These are phyloP conservation scores for Poeciliopsis turrubarensis DNA, from an alignment of 2,113 vertebrate genomes.

Conservation along the genomic window DNA sequence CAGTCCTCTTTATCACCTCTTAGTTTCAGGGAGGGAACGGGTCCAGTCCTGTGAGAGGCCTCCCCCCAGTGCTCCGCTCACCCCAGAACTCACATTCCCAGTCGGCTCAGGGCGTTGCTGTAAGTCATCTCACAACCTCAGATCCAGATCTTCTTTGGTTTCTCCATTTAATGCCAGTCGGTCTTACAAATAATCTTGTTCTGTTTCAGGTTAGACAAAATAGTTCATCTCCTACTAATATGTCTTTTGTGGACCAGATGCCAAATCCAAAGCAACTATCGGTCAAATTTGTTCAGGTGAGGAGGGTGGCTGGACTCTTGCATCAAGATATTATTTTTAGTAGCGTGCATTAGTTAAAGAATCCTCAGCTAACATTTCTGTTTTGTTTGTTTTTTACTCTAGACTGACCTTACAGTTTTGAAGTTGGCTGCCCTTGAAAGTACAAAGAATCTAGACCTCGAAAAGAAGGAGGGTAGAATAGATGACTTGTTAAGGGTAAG, in stretches of 20 bases:
- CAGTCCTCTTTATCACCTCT: slow-evolving; percentile 26
- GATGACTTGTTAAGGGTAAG: slow-evolving; percentile 99
- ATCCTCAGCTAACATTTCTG: not conserved
- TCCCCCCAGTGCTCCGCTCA: slow-evolving; percentile 92
- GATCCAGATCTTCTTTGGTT: not conserved
- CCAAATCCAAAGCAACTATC: slow-evolving; percentile 93
- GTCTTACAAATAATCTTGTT: slow-evolving; percentile 47
- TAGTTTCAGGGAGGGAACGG: slow-evolving; percentile 98
- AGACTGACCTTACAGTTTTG: slow-evolving; percentile 98
- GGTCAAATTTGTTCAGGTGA: slow-evolving; percentile 95
- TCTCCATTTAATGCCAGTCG: not conserved
- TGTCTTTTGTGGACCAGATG: slow-evolving; percentile 96
- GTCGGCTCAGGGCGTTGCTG: slow-evolving; percentile 91
- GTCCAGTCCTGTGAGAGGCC: slow-evolving; percentile 94
- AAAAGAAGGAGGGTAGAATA: slow-evolving; percentile 99
- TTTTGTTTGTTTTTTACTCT: slow-evolving; percentile 17
- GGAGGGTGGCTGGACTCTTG: not conserved
- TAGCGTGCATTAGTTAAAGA: not conserved
- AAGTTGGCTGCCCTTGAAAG: slow-evolving; percentile 99
- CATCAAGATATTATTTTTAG: not conserved
- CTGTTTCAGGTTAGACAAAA: slow-evolving; percentile 92
- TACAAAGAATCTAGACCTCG: slow-evolving; percentile 98
- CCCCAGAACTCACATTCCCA: slow-evolving; percentile 98
- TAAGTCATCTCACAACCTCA: slow-evolving; percentile 73
- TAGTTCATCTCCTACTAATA: slow-evolving; percentile 95